Percentiles rank a stretch among this genome's conserved stretches.
Evolutionary conservation across 2,888 invertebrate species (phyloP).

Genomic region (Pollenia amentaria): DNA sequence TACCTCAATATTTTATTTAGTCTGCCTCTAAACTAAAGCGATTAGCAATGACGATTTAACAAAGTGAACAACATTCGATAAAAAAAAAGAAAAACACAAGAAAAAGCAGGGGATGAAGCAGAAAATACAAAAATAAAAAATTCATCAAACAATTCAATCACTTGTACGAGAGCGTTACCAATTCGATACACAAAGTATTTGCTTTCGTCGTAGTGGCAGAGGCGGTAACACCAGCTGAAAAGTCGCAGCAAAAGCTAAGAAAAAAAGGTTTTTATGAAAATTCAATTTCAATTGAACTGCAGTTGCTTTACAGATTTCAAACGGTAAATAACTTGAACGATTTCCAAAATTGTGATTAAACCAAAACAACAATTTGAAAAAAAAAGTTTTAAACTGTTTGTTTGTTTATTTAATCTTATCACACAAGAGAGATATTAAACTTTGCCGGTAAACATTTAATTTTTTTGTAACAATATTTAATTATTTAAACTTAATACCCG

Average conservation of each 20-base stretch:
- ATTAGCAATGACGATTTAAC: conserved; percentile 6
- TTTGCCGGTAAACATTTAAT: conserved; percentile 23
- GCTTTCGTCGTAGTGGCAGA: not conserved
- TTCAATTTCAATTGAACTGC: conserved; percentile 41
- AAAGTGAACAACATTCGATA: conserved; percentile 15
- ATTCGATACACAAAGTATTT: not conserved
- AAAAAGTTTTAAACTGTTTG: not conserved
- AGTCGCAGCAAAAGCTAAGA: conserved; percentile 14
- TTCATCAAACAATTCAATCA: conserved; percentile 30
- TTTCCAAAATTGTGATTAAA: not conserved
- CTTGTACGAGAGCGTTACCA: not conserved
- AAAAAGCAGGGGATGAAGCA: not conserved
- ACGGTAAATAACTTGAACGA: conserved; percentile 41
- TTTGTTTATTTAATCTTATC: conserved; percentile 34
- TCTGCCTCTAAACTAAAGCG: not conserved
- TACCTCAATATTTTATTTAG: conserved; percentile 15
- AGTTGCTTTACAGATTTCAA: conserved; percentile 42
- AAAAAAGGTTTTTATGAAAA: conserved; percentile 48
- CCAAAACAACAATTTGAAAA: not conserved
- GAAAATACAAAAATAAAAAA: conserved; percentile 24
- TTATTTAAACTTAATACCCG: not conserved
- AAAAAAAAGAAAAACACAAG: conserved; percentile 6
- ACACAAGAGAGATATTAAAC: conserved; percentile 1
- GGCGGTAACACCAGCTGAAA: conserved; percentile 1
- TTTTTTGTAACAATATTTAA: not conserved